Evolutionary conservation across 2,797 vertebrate species (phyloP), one percentile per base, ranked within the genome.

Genomic region (Eulemur coronatus): DNA sequence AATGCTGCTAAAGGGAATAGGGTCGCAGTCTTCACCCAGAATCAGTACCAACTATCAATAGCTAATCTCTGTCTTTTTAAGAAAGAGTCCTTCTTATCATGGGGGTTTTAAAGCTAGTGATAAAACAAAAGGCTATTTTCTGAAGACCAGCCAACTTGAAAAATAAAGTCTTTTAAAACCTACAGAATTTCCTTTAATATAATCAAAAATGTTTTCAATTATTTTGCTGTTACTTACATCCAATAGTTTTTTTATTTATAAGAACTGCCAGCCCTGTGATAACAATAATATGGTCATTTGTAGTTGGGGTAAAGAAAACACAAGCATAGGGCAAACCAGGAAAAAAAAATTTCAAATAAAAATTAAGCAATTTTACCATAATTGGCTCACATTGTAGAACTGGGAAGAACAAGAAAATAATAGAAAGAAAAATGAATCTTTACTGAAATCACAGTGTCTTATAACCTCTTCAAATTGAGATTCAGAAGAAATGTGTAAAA

Each of bases 1-100:
- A 97, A 95, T 79, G 94, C 87, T 96, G 46, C 95, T 80, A 33
- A 97, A 93, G 67, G 88, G 91, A 98, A 94, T 11, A 95, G 57
- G 59, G 95, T n/a, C 95, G 94, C 72, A 86, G 97, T 95, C 97
- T 96, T 96, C 97, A 98, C 97, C 92, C 75, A 89, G 91, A 97
- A 97, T 97, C 97, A 87, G 95, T 73, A 92, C 96, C 92, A 98
- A 98, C 96, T 98, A 98, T 97, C 98, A 98, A 97, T 91, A 98
- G 95, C 97, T 98, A 98, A 98, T 98, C 97, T 97, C 95, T 96
- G 85, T 94, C 97, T 98, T 98, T 98, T 96, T 97, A 98, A 98
- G 97, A 98, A 97, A 97, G 43, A 97, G 75, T 97, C 94, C 95
- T 97, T 96, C 78, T 80, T 97, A 97, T 97, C 97, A 98, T 35